phyloP scores from a whole-genome alignment of 2,888 invertebrate genomes.

The Aleiodes alternator region DNA sequence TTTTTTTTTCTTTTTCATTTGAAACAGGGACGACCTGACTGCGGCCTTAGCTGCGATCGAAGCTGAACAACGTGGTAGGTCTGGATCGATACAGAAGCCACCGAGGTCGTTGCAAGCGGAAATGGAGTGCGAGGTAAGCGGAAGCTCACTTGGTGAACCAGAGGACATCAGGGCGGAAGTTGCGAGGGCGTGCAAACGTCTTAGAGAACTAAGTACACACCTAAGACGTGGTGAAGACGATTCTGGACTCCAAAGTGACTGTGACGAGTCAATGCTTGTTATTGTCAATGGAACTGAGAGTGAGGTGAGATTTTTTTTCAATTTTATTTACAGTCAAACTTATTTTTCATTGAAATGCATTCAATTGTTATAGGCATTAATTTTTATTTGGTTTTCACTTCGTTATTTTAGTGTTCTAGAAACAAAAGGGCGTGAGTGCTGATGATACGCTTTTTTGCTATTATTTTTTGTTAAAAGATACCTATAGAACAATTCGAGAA shows the following conservation, averaged over 20 bases:
- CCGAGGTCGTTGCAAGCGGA: slow-evolving; percentile 90
- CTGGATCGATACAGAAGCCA: slow-evolving; percentile 72
- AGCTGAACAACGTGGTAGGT: slow-evolving; percentile 73
- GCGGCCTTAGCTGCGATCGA: slow-evolving; percentile 74
- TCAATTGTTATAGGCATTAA: too few relatives aligned
- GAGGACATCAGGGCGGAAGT: slow-evolving; percentile 77
- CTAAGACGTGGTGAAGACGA: slow-evolving; percentile 87
- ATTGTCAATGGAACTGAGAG: slow-evolving; percentile 68
- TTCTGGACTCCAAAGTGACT: slow-evolving; percentile 73
- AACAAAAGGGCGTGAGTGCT: too few relatives aligned
- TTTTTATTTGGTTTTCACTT: too few relatives aligned
- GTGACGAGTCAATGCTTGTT: slow-evolving; percentile 74
- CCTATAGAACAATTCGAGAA: too few relatives aligned
- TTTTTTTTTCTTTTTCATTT: slow-evolving; percentile 27
- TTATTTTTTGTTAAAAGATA: too few relatives aligned
- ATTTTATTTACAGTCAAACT: not conserved
- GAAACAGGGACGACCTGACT: slow-evolving; percentile 68
- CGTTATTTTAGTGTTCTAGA: too few relatives aligned
- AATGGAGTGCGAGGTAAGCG: slow-evolving; percentile 88
- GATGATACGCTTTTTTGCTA: too few relatives aligned
- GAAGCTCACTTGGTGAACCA: slow-evolving; percentile 77
- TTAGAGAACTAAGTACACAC: slow-evolving; percentile 84
- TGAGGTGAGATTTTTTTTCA: slow-evolving; percentile 61
- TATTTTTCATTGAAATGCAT: too few relatives aligned
- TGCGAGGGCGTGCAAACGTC: slow-evolving; percentile 78